These are phyloP conservation scores for Lepidotrigona ventralis DNA, from an alignment of 1,140 invertebrate species.

Conservation along the genomic window DNA sequence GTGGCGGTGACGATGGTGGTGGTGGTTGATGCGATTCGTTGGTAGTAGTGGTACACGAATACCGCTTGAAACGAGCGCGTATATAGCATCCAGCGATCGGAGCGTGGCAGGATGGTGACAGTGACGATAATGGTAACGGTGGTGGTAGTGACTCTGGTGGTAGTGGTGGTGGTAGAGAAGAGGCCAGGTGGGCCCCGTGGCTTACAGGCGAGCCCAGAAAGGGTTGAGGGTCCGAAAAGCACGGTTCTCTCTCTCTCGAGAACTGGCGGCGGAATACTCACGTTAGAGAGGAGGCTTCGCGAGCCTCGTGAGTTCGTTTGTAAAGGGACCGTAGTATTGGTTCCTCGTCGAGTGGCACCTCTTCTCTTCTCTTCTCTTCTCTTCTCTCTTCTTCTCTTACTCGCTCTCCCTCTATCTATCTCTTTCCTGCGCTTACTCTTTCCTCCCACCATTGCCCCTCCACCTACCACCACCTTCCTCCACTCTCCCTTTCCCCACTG, in stretches of 20 bases:
- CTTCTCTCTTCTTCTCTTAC: slow-evolving; percentile 45
- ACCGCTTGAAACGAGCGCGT: slow-evolving; percentile 34
- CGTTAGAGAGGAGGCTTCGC: slow-evolving; percentile 48
- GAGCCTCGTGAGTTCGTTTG: slow-evolving; percentile 59
- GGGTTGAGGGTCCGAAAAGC: slow-evolving; percentile 62
- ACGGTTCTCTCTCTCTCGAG: slow-evolving; percentile 50
- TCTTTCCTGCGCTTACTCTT: slow-evolving; percentile 53
- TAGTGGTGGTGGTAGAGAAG: slow-evolving; percentile 42
- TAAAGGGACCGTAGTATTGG: slow-evolving; percentile 62
- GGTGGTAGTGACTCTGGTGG: slow-evolving; percentile 35
- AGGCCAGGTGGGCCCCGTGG: slow-evolving; percentile 59
- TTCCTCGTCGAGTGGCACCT: slow-evolving; percentile 59
- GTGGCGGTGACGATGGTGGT: slow-evolving; percentile 32
- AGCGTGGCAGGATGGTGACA: slow-evolving; percentile 33
- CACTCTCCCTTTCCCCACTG: slow-evolving; percentile 53
- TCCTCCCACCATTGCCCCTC: slow-evolving; percentile 51
- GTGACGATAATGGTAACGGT: slow-evolving; percentile 34
- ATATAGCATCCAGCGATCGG: slow-evolving; percentile 41
- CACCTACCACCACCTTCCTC: slow-evolving; percentile 55
- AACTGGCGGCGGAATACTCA: slow-evolving; percentile 49
- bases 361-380: slow-evolving; percentile 44
- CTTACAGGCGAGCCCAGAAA: slow-evolving; percentile 51
- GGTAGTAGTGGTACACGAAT: slow-evolving; percentile 50
- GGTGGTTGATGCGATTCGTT: slow-evolving; percentile 41
- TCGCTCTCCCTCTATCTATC: slow-evolving; percentile 38